Base-by-base conservation (phyloP, 1,140 invertebrate species). In the Pogonomyrmex barbatus region DNA sequence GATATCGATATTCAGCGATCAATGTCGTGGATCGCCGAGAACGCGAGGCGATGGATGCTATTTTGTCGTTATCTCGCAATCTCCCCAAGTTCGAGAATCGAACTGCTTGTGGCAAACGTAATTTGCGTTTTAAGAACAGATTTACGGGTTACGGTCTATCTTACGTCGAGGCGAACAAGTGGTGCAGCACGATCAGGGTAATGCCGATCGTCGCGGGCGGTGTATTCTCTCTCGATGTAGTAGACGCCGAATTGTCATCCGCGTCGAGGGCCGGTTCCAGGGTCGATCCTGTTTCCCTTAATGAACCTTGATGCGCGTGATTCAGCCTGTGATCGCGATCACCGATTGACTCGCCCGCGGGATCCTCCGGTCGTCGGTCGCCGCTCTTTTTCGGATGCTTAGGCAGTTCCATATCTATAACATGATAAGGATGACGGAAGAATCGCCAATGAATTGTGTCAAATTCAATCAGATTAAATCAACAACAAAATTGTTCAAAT, bases 231-330 rank as follows among this genome's bases (percentile, higher is more conserved):
- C 68, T 76, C 47, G 88, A 76, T 45, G 88, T 73, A 10, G 87
- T 75, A 52, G 88, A 88, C 39, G 87, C 70, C 4, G 87, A 58
- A 65, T 17, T 58, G 54, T 75, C 84, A 36, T 90, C 81, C n/a
- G 36, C 71, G 71, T 90, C 76, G 73, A 87, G 83, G 63, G n/a
- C 71, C 6, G 93, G 92, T 14, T 91, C 91, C 39, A 90, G 62
- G 0, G 94, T 94, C 0, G 93, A 93, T 47, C 90, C 93, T 9
- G 91, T 91, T 68, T 94, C 94, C 12, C 93, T 88, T 30, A 94
- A 87, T 14, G 93, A 92, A 12, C 93, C 94, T 62, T 94, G 93
- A 86, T 93, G 93, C 63, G 93, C 90, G 67, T 91, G 91, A 81
- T 94, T 94, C 39, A 94, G 78, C 75, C 93, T 91, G 62, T 93